Evolutionary conservation across 2,888 invertebrate genomes (phyloP).

Genomic region (Trachelus iudaicus): DNA sequence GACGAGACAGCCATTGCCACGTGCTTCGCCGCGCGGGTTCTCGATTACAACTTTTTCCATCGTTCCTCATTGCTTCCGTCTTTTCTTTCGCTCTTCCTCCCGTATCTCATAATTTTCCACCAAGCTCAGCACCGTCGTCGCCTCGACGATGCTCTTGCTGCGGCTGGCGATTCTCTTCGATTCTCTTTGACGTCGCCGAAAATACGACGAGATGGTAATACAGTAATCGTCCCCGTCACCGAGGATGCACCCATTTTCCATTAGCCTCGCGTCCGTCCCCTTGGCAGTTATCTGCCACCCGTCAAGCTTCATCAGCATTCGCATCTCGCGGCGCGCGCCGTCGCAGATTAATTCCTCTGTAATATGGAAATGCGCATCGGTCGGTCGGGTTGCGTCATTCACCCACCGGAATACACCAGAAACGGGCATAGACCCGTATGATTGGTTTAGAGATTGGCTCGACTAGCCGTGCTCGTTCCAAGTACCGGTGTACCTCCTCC

Average conservation of each 20-base stretch:
- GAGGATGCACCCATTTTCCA: background rate
- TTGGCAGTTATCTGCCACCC: constrained; percentile 30
- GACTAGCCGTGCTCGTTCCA: background rate
- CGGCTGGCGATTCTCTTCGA: background rate
- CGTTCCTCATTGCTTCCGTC: too few relatives aligned
- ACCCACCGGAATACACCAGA: background rate
- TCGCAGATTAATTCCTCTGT: constrained; percentile 54
- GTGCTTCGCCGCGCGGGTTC: background rate
- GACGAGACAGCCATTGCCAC: constrained; percentile 1
- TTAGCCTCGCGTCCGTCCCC: constrained; percentile 14
- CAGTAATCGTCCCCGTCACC: too few relatives aligned
- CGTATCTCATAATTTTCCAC: too few relatives aligned
- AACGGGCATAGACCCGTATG: constrained; percentile 48
- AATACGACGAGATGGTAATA: too few relatives aligned
- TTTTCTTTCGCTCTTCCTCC: too few relatives aligned
- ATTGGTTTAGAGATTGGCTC: constrained; percentile 48
- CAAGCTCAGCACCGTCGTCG: too few relatives aligned
- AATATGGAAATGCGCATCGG: constrained; percentile 56
- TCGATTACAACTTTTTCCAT: too few relatives aligned
- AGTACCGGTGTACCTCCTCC: too few relatives aligned
- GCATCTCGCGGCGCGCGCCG: constrained; percentile 30
- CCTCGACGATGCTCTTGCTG: too few relatives aligned
- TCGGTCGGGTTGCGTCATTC: constrained; percentile 6
- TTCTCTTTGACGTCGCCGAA: too few relatives aligned
- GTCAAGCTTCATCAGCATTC: constrained; percentile 51